Base-by-base conservation (phyloP, 2,797 vertebrate genomes). In the Staurois parvus region DNA sequence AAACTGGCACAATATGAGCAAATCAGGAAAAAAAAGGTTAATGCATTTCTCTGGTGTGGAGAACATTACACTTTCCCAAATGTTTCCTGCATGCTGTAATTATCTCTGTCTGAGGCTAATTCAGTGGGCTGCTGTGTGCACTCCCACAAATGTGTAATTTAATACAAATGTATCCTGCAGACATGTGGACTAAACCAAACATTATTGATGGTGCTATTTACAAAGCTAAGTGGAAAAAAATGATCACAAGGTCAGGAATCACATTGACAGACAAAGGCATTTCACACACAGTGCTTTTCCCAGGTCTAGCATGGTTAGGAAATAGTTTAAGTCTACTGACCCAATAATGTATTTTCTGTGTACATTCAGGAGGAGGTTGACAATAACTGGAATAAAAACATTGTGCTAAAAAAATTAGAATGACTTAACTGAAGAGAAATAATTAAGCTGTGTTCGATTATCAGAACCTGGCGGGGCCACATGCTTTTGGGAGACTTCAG, bases 71-170 rank as follows among this genome's bases (percentile, higher is more conserved):
- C 48, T 45, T 72, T 76, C 34, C 17, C 10, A 72, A 73, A 72
- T 84, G 30, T 72, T 66, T 79, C 72, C 68, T 30, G 68, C 21
- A 28, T 34, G 75, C 76, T 64, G 52, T 72, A 84, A 84, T 84
- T 73, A 84, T 73, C 28, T 66, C 68, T 10, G 32, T 68, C 83
- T 42, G 68, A 72, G 64, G 48, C 68, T 72, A 67, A 34, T 77
- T 40, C 76, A 42, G 29, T 69, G 70, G 75, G 56, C 28, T 34
- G 37, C 64, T 66, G 32, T 72, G 32, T 45, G 42, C 29, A 56
- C 68, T 72, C 45, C 24, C 26, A 40, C 29, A 62, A 56, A 42
- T 59, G 32, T 62, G 32, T 78, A 62, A 84, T 79, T 84, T 78
- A 42, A 59, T 77, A 84, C 68, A 79, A 84, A 78, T 79, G 52